These are phyloP conservation scores for Spisula solida DNA, from an alignment of 2,888 invertebrate species.

Conservation along the genomic window DNA sequence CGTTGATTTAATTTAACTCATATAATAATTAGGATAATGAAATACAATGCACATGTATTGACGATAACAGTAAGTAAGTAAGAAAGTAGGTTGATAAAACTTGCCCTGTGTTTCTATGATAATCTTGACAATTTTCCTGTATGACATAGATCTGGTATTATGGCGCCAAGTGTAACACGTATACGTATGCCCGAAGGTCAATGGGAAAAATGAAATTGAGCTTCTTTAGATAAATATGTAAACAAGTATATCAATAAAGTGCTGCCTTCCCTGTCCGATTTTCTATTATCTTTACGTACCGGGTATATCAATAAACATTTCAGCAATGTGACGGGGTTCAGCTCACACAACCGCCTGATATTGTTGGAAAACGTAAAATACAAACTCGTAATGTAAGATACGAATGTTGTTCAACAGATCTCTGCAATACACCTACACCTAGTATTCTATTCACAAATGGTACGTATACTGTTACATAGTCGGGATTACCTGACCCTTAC, in stretches of 20 bases:
- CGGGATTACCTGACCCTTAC: not conserved
- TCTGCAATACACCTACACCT: conserved; percentile 2
- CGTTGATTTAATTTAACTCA: no score
- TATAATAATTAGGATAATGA: no score
- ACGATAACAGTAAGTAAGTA: no score
- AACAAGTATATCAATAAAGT: no score
- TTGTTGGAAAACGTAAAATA: conserved; percentile 28
- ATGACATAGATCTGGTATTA: not conserved
- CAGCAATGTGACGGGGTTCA: conserved; percentile 29
- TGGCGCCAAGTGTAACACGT: not conserved
- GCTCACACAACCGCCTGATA: not conserved
- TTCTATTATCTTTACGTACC: no score
- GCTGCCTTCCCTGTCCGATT: no score
- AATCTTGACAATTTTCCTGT: not conserved
- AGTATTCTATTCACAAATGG: not conserved
- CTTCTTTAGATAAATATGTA: no score
- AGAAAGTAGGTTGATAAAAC: not conserved
- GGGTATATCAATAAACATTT: not conserved
- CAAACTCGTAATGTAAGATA: not conserved
- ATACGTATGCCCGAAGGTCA: no score
- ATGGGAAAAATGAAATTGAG: not conserved
- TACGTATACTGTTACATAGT: not conserved
- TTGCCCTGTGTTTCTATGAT: not conserved
- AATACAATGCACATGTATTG: not conserved
- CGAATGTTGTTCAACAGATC: conserved; percentile 20